Evolutionary conservation across 1,140 invertebrate genomes (phyloP), one percentile per base, ranked within the genome.

Genomic region (Lasaia peninsularis): DNA sequence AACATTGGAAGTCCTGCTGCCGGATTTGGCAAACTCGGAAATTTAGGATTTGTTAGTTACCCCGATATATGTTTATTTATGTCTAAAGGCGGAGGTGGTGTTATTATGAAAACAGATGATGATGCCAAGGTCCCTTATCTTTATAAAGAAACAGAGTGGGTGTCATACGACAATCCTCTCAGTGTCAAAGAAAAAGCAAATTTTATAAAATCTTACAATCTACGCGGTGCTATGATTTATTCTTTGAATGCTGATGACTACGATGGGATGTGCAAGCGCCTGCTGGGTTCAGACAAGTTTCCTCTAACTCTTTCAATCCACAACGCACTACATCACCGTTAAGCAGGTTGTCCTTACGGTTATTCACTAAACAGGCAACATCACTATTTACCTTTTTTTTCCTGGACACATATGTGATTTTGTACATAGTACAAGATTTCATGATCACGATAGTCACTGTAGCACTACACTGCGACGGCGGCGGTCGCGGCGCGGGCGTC

Each of bases 141-240:
- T 3, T 94, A 93, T 56, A 91, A 91, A 49, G 88, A 91, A 32
- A 86, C 89, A 4, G 95, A 98, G 75, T 99, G 97, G 97, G 92
- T 98, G 48, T 96, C 96, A 0, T 98, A 94, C 79, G 97, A 98
- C 63, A 92, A 96, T 77, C 82, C 90, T 3, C 75, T 90, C 32
- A 98, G 96, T 84, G 87, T 96, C 0, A 89, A 76, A 53, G 92
- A 92, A 69, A 98, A 98, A 91, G 91, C 93, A 0, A 86, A 91
- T 40, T 95, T 91, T 83, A 92, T 95, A 0, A 91, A 90, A 67
- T 81, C 89, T 0, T 86, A 92, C 12, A 86, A 91, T 16, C 91
- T 95, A 54, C 91, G 92, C 44, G 95, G 95, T 28, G 93, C 92
- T 0, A 96, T 96, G 95, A 88, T 96, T 53, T 94, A 92, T 73